Percentiles rank a stretch among this genome's conserved stretches.
Evolutionary conservation across 37 sponge, comb jelly and placozoan species (phyloP).

Genomic region (Halichondria panicea): DNA sequence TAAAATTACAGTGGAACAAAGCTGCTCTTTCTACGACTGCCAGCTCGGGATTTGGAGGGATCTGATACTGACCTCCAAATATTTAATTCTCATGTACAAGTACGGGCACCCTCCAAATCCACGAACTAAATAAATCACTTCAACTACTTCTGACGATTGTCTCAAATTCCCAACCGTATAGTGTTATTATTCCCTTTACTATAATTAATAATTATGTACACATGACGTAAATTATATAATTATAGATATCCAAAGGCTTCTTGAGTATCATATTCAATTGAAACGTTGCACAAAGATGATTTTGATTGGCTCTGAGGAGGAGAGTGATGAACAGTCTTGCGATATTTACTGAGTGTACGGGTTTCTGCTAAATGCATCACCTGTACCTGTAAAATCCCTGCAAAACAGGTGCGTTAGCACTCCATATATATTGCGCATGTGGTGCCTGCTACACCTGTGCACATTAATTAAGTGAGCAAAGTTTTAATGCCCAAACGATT

Average conservation of each 20-base stretch:
- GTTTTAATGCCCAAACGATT: too few relatives aligned
- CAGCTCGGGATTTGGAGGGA: slow-evolving; percentile 20
- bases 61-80: slow-evolving; percentile 4
- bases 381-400: too few relatives aligned
- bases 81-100: slow-evolving; percentile 3
- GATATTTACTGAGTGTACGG: slow-evolving; percentile 31
- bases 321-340: slow-evolving; percentile 13
- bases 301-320: background rate
- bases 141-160: background rate
- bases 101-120: slow-evolving; percentile 56
- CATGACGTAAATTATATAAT: too few relatives aligned
- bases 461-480: too few relatives aligned
- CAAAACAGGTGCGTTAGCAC: too few relatives aligned
- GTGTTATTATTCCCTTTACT: slow-evolving; percentile 9
- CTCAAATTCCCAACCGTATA: background rate
- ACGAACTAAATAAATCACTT: slow-evolving; percentile 32
- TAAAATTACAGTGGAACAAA: slow-evolving; percentile 5
- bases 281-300: background rate
- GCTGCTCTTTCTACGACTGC: slow-evolving; percentile 35
- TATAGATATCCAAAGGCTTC: slow-evolving; percentile 11
- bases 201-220: slow-evolving; percentile 11
- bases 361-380: slow-evolving; percentile 8
- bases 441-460: too few relatives aligned
- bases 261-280: background rate
- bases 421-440: too few relatives aligned